Conservation (phyloP, 2,888 invertebrate genomes). For the Quadroppia sp. region DNA sequence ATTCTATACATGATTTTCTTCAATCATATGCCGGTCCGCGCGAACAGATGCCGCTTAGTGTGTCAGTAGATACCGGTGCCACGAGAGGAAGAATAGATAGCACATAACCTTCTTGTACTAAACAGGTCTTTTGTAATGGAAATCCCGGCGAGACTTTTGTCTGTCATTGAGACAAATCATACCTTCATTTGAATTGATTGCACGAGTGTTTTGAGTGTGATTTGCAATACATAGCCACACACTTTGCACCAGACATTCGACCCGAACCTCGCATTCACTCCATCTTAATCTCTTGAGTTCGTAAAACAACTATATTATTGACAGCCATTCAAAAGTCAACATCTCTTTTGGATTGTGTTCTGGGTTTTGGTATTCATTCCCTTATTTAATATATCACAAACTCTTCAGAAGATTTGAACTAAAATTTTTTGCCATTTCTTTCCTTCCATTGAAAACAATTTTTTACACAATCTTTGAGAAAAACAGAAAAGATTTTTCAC, state of each 20-base stretch:
- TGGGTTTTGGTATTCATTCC: too few species aligned
- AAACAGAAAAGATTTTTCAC: too few species aligned
- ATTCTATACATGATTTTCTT: too few species aligned
- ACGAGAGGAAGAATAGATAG: background rate
- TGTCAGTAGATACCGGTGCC: background rate
- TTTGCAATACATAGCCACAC: constrained; percentile 20
- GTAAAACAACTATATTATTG: background rate
- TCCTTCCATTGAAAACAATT: too few species aligned
- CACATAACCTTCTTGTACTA: constrained; percentile 14
- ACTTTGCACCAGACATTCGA: background rate
- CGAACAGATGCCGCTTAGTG: background rate
- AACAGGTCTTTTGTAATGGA: background rate
- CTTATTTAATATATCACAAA: too few species aligned
- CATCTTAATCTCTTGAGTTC: background rate
- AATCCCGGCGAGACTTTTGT: constrained; percentile 15
- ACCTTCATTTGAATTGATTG: constrained; percentile 21
- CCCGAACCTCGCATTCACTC: background rate
- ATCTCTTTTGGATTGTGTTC: background rate
- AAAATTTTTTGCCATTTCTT: background rate
- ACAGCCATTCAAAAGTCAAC: background rate
- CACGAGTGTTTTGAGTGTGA: background rate
- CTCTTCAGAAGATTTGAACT: background rate
- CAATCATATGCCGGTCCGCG: too few species aligned
- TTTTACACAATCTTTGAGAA: too few species aligned
- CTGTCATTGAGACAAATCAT: background rate